phyloP scores from a whole-genome alignment of 1,140 invertebrate species.

The Paramacrobiotus metropolitanus region DNA sequence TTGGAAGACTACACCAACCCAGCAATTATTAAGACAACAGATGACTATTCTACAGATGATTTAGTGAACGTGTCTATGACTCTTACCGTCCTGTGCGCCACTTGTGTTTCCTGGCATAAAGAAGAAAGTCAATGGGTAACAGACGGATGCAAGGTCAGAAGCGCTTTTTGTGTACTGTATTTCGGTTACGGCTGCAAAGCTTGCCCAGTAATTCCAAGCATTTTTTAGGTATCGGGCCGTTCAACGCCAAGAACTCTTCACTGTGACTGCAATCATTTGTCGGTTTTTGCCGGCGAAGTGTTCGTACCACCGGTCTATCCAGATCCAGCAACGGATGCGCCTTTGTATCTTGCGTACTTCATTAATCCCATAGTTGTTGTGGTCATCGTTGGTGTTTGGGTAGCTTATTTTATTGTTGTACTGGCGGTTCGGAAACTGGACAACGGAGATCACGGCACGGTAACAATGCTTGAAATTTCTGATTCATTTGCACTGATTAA shows the following conservation, averaged over 20 bases:
- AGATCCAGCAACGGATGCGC: background rate
- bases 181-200: background rate
- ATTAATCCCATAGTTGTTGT: background rate
- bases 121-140: conserved; percentile 14
- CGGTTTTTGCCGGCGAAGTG: background rate
- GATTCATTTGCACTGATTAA: background rate
- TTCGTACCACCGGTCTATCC: background rate
- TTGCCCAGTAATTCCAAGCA: background rate
- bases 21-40: background rate
- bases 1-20: background rate
- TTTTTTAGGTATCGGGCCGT: conserved; percentile 13
- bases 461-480: background rate
- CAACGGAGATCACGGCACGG: background rate
- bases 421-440: background rate
- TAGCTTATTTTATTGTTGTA: background rate
- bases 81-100: conserved; percentile 8
- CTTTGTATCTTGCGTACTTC: background rate
- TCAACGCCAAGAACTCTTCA: conserved; percentile 12
- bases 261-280: conserved; percentile 14
- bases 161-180: background rate
- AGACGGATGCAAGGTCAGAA: conserved; percentile 14
- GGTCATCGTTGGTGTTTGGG: background rate
- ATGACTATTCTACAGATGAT: background rate
- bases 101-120: conserved; percentile 16
- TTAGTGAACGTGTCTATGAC: background rate